Percentiles rank a stretch among this genome's conserved stretches.
Conservation (phyloP, 1,140 invertebrate genomes). For the Amyelois transitella region DNA sequence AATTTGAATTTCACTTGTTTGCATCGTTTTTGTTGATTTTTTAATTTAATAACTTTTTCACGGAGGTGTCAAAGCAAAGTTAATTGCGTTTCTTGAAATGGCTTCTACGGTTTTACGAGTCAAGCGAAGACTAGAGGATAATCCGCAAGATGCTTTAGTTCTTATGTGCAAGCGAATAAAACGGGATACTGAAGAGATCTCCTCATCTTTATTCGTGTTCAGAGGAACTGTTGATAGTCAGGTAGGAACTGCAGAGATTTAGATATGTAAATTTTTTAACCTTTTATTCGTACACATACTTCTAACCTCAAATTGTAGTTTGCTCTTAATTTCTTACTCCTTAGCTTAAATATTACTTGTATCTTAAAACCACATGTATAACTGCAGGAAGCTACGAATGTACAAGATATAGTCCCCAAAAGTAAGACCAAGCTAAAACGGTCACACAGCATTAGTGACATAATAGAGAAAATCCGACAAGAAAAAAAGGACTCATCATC, state of each 20-base stretch:
- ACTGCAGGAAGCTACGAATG: constrained; percentile 41
- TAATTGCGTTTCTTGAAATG: no score
- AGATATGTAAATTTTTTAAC: background rate
- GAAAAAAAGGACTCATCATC: constrained; percentile 55
- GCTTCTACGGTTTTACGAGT: constrained; percentile 61
- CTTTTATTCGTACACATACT: background rate
- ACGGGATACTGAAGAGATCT: constrained; percentile 46
- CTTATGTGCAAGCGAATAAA: constrained; percentile 63
- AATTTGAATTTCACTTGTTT: no score
- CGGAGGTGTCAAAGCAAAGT: no score
- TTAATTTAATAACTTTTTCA: no score
- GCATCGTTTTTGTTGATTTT: no score
- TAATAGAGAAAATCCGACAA: constrained; percentile 65
- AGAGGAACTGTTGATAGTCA: constrained; percentile 62
- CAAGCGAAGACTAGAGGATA: constrained; percentile 67
- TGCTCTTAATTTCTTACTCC: background rate
- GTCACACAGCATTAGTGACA: constrained; percentile 47
- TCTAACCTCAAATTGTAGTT: background rate
- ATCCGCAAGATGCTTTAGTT: constrained; percentile 66
- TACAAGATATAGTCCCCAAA: constrained; percentile 43
- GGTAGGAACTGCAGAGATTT: constrained; percentile 23
- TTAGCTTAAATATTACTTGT: no score
- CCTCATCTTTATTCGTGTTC: constrained; percentile 64
- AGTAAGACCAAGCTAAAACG: constrained; percentile 32
- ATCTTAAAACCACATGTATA: no score